phyloP scores from a whole-genome alignment of 64 coral and sea anemone genomes.

The Montipora capricornis region DNA sequence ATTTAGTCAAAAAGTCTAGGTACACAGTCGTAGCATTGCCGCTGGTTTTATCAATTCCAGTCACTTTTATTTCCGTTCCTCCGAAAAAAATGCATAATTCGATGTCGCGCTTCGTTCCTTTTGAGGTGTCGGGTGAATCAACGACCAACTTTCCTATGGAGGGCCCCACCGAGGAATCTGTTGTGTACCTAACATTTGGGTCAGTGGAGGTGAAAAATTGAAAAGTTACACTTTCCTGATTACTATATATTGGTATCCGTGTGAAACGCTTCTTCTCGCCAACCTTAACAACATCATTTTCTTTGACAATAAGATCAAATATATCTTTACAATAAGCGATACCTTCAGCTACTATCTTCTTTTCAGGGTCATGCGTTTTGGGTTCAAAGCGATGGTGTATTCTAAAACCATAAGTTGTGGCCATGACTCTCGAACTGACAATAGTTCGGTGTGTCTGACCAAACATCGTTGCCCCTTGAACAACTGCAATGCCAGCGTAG shows the following conservation, averaged over 20 bases:
- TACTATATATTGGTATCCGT: neutral
- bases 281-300: neutral
- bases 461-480: constrained; percentile 30
- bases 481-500: constrained; percentile 21
- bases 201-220: neutral
- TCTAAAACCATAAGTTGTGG: no score
- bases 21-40: no score
- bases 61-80: constrained; percentile 23
- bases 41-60: no score
- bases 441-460: neutral
- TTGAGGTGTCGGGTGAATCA: constrained; percentile 15
- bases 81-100: neutral
- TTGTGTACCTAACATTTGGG: neutral
- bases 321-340: no score
- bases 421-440: no score
- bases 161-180: neutral
- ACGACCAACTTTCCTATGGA: neutral
- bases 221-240: neutral
- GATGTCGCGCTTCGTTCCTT: constrained; percentile 8
- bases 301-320: no score
- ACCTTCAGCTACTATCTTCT: no score
- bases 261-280: neutral
- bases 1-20: no score
- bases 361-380: no score
- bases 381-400: no score